These are phyloP conservation scores for Hydropotes inermis DNA, from an alignment of 2,113 vertebrate genomes.

Conservation along the genomic window DNA sequence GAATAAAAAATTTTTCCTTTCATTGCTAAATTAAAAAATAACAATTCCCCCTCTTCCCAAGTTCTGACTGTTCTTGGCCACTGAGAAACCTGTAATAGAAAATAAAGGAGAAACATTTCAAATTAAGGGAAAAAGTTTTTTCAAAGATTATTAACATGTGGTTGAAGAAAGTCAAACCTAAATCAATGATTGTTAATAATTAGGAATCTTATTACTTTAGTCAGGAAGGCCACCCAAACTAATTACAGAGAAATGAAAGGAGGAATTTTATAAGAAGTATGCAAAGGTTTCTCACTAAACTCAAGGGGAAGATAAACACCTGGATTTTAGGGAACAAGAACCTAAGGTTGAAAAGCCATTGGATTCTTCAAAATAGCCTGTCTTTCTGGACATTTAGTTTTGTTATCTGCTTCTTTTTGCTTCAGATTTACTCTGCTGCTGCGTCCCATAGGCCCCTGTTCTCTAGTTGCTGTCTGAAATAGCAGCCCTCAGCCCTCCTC, in stretches of 20 bases:
- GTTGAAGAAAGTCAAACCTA: slow-evolving; percentile 55
- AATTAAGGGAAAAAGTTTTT: neutral
- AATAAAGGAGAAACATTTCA: slow-evolving; percentile 74
- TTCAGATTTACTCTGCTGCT: neutral
- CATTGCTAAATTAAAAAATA: slow-evolving; percentile 14
- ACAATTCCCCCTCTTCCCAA: slow-evolving; percentile 30
- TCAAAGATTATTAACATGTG: slow-evolving; percentile 44
- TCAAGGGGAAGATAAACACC: neutral
- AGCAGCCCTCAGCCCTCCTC: neutral
- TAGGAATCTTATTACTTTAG: neutral
- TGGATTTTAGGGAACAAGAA: neutral
- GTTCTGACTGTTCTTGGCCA: slow-evolving; percentile 44
- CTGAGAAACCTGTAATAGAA: slow-evolving; percentile 39
- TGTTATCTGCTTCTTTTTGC: slow-evolving; percentile 1
- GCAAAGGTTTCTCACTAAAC: neutral
- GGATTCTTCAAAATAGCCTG: neutral
- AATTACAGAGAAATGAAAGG: neutral
- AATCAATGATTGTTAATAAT: slow-evolving; percentile 35
- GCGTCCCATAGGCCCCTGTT: neutral
- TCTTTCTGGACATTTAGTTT: neutral
- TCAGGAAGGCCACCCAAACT: neutral
- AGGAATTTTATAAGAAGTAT: neutral
- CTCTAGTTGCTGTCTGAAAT: neutral
- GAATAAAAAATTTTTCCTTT: neutral
- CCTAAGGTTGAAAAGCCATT: neutral